Conservation (phyloP, 2,888 invertebrate species). For the Julus scandinavius region DNA sequence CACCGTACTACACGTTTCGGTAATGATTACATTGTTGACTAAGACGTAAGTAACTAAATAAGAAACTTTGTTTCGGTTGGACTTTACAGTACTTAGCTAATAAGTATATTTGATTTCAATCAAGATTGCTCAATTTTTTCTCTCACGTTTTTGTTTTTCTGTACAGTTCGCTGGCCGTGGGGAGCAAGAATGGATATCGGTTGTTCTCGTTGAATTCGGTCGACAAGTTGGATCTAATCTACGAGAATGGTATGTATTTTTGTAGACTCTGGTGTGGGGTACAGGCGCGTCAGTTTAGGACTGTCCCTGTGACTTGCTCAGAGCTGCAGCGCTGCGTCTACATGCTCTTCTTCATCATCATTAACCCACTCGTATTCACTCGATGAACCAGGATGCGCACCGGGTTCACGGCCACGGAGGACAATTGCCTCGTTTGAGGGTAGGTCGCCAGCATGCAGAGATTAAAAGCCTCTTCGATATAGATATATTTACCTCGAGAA, state of each 20-base stretch:
- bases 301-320: background rate
- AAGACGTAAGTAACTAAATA: too few relatives aligned
- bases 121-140: background rate
- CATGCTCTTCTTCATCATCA: too few relatives aligned
- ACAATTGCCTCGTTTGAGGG: background rate
- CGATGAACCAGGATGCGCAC: too few relatives aligned
- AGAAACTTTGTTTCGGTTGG: too few relatives aligned
- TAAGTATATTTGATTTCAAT: background rate
- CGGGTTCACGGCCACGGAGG: too few relatives aligned
- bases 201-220: constrained; percentile 81
- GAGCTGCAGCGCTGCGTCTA: background rate
- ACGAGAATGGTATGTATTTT: constrained; percentile 76
- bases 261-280: background rate
- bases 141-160: constrained; percentile 58
- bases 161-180: constrained; percentile 77
- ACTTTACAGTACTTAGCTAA: too few relatives aligned
- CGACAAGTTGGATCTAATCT: constrained; percentile 89
- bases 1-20: too few relatives aligned
- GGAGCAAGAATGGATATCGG: constrained; percentile 89
- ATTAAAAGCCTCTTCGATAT: background rate
- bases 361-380: too few relatives aligned
- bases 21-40: too few relatives aligned
- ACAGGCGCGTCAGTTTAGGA: background rate
- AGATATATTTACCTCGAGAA: background rate
- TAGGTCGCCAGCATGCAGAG: background rate